Base-by-base conservation (phyloP, 2,888 invertebrate genomes). In the Cheilosia variabilis region DNA sequence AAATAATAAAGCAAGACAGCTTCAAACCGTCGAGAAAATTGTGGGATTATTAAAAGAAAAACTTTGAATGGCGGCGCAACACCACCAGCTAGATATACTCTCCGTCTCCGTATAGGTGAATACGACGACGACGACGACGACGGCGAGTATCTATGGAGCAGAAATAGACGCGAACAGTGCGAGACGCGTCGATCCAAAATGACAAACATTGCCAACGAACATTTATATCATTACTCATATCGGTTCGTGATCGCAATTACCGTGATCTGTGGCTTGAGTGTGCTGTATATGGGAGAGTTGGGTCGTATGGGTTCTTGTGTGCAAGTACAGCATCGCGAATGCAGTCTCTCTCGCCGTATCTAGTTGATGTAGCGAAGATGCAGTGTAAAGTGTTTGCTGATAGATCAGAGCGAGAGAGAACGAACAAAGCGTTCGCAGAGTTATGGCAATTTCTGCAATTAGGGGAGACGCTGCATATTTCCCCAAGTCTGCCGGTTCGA, bases 221-320 rank as follows among this genome's bases (percentile, higher is more conserved):
- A 75, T 71, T 84, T 71, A 65, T 76, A 71, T 50, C 80, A 76
- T 80, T 80, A 76, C 84, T 71, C 75, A 75, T 71, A 79, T 76
- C 71, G 43, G 71, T 76, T 84, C 79, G 72, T 80, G 76, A 80
- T 86, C 47, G 66, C 75, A 86, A 80, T 86, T 84, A 75, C 79
- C 53, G 68, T 75, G 52, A 79, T 73, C 69, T 63, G n/a, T 45
- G 15, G 57, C 55, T 62, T 53, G 62, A 55, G 13, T 34, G 45
- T 45, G 45, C 53, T 60, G 31, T 52, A 41, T 50, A 76, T 52
- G 41, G 41, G 27, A 47, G 45, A 47, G 47, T 45, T 50, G 22
- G 31, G 37, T 13, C 10, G 31, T 31, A 31, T 31, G 31, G 31
- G 9, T 31, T 9, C 7, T 27, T 24, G 27, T 50, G 13, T 45